phyloP scores from a whole-genome alignment of 2,888 invertebrate genomes.

The Pogonocherus hispidulus region DNA sequence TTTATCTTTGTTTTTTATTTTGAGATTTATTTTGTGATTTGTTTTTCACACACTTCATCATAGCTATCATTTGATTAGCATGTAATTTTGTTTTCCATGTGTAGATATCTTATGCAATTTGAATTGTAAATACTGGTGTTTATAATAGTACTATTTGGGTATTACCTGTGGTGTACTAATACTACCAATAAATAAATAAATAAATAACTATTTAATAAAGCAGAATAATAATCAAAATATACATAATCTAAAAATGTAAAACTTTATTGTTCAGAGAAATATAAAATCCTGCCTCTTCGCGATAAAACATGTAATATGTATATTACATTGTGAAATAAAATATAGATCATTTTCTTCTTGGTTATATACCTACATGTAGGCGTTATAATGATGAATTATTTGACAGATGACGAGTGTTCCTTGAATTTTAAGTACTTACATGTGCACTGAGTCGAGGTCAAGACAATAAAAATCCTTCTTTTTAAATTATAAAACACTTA shows the following conservation, averaged over 20 bases:
- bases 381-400: slow-evolving; percentile 48
- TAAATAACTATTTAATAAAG: neutral
- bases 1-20: too few relatives aligned
- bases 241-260: slow-evolving; percentile 5
- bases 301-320: slow-evolving; percentile 33
- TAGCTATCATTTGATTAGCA: too few relatives aligned
- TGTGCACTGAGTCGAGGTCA: slow-evolving; percentile 28
- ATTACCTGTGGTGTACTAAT: too few relatives aligned
- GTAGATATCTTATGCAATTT: too few relatives aligned
- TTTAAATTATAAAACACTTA: slow-evolving; percentile 38
- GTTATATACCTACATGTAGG: slow-evolving; percentile 39
- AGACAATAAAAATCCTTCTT: slow-evolving; percentile 28
- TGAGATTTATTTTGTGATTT: too few relatives aligned
- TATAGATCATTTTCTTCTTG: slow-evolving; percentile 31
- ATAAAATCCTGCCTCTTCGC: slow-evolving; percentile 38
- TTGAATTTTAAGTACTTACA: slow-evolving; percentile 22
- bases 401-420: slow-evolving; percentile 42
- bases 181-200: too few relatives aligned
- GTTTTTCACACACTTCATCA: too few relatives aligned
- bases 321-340: slow-evolving; percentile 37
- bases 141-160: too few relatives aligned
- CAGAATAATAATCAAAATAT: neutral
- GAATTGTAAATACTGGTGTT: too few relatives aligned
- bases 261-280: slow-evolving; percentile 35
- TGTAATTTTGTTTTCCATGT: too few relatives aligned